Percentiles rank a stretch among this genome's conserved stretches.
phyloP scores from a whole-genome alignment of 2,888 invertebrate genomes.

The Drosophila cyrtoloma region DNA sequence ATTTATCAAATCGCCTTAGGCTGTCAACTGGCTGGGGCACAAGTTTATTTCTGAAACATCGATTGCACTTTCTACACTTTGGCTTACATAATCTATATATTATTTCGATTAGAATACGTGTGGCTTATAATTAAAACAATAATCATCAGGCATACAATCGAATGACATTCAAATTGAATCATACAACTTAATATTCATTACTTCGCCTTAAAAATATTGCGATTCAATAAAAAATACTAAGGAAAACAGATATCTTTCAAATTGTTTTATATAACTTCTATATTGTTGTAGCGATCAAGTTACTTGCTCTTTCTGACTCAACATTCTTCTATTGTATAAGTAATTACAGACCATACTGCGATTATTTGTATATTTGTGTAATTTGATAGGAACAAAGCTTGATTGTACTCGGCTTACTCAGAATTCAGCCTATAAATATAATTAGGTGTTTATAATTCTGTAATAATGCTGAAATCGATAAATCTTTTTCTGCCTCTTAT shows the following conservation, averaged over 20 bases:
- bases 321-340: slow-evolving; percentile 21
- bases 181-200: neutral
- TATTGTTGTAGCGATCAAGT: slow-evolving; percentile 13
- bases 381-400: slow-evolving; percentile 4
- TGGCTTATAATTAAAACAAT: slow-evolving; percentile 1
- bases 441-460: slow-evolving; percentile 11
- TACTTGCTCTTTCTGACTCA: slow-evolving; percentile 45
- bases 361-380: slow-evolving; percentile 12
- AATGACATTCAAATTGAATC: neutral
- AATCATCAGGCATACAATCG: neutral
- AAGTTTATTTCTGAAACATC: slow-evolving; percentile 56
- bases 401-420: slow-evolving; percentile 1
- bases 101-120: slow-evolving; percentile 22
- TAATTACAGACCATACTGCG: slow-evolving; percentile 43
- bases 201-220: neutral
- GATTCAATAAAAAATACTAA: neutral
- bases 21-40: slow-evolving; percentile 25
- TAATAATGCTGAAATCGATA: slow-evolving; percentile 35
- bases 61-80: slow-evolving; percentile 15
- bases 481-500: slow-evolving; percentile 18
- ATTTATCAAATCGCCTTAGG: slow-evolving; percentile 66
- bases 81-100: slow-evolving; percentile 1
- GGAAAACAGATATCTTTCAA: neutral
- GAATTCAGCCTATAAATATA: slow-evolving; percentile 16
- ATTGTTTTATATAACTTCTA: neutral